Evolutionary conservation across 2,797 vertebrate species (phyloP).

Genomic region (Zenarchopterus dispar): DNA sequence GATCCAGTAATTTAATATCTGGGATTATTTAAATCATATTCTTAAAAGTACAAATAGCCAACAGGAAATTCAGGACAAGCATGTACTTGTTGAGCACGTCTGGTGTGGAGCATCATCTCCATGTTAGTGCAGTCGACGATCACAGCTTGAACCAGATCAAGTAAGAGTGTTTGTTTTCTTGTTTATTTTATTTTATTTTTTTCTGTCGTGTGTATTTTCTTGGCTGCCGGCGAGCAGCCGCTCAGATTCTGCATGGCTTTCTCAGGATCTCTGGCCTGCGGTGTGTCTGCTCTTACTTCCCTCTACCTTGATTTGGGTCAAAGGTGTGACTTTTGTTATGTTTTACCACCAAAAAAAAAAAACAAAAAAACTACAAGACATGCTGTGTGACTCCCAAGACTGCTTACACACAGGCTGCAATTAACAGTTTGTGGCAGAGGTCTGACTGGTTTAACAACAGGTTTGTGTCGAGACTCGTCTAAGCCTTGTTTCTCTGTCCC

Average conservation of each 20-base stretch:
- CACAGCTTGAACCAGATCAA: neutral
- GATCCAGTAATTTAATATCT: too few relatives aligned
- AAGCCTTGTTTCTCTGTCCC: constrained; percentile 35
- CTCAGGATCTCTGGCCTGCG: constrained; percentile 59
- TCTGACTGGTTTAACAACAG: constrained; percentile 30
- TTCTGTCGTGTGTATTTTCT: constrained; percentile 26
- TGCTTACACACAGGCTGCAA: constrained; percentile 43
- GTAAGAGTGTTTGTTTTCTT: neutral
- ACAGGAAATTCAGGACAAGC: too few relatives aligned
- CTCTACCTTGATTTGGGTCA: constrained; percentile 19
- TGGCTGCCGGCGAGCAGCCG: constrained; percentile 45
- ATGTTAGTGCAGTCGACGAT: neutral
- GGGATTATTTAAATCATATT: too few relatives aligned
- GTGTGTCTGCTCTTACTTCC: constrained; percentile 41
- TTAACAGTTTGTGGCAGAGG: constrained; percentile 48
- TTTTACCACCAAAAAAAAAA: neutral
- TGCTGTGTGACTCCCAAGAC: constrained; percentile 56
- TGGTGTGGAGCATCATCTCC: constrained; percentile 1
- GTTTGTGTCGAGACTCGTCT: constrained; percentile 52
- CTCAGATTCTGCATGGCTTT: constrained; percentile 75
- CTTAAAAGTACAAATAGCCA: too few relatives aligned
- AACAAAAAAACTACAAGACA: constrained; percentile 17
- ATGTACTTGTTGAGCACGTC: too few relatives aligned
- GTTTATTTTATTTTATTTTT: too few relatives aligned
- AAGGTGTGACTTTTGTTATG: constrained; percentile 9